These are phyloP conservation scores for Epinephelus malabaricus DNA, from an alignment of 2,797 vertebrate genomes.

Conservation along the genomic window DNA sequence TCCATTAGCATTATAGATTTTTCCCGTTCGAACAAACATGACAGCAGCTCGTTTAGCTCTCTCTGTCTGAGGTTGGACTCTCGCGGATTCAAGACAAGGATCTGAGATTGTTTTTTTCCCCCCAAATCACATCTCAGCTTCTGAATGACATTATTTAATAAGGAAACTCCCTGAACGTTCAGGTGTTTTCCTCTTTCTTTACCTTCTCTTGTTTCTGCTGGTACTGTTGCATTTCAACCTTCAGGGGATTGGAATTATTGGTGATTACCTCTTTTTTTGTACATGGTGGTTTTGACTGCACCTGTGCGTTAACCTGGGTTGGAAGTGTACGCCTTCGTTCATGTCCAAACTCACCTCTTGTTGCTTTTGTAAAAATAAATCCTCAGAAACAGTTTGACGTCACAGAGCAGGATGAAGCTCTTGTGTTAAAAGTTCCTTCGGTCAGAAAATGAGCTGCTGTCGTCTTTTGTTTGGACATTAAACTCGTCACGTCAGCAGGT, in stretches of 20 bases:
- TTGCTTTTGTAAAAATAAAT: too few relatives aligned
- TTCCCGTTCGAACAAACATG: background rate
- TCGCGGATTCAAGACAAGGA: too few relatives aligned
- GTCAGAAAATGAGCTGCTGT: background rate
- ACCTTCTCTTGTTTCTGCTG: too few relatives aligned
- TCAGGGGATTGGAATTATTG: too few relatives aligned
- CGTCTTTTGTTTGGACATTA: background rate
- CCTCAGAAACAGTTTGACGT: too few relatives aligned
- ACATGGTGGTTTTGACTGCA: too few relatives aligned
- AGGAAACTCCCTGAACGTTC: background rate
- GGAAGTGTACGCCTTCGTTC: too few relatives aligned
- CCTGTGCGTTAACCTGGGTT: too few relatives aligned
- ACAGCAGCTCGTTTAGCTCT: background rate
- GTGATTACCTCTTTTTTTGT: too few relatives aligned
- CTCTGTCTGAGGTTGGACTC: background rate
- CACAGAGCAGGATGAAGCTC: too few relatives aligned
- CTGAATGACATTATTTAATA: background rate
- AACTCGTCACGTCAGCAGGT: background rate
- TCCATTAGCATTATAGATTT: background rate
- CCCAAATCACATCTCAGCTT: background rate
- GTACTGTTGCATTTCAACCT: background rate
- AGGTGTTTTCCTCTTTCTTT: background rate
- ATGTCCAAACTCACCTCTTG: too few relatives aligned
- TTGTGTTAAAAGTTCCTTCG: too few relatives aligned
- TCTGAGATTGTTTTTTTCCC: background rate